Percentiles rank a stretch among this genome's conserved stretches.
Conservation (phyloP, 2,113 vertebrate species). For the Mystacornis crossleyi region DNA sequence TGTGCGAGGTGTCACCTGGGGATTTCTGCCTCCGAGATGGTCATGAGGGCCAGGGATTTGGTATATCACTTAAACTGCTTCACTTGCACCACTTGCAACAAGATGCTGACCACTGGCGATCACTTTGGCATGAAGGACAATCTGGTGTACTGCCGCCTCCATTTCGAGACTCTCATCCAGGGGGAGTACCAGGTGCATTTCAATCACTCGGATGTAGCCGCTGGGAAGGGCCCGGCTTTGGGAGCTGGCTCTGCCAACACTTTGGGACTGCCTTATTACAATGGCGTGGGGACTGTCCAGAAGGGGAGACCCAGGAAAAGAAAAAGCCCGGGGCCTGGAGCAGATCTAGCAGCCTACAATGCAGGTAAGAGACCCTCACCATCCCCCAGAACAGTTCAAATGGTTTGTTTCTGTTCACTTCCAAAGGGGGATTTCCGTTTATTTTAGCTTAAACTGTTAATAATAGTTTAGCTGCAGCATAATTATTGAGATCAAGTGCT, state of each 20-base stretch:
- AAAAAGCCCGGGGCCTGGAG: constrained; percentile 94
- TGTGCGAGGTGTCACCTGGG: constrained; percentile 97
- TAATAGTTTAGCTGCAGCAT: constrained; percentile 74
- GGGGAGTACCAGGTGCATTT: constrained; percentile 96
- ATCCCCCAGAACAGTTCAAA: neutral
- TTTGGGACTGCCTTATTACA: constrained; percentile 97
- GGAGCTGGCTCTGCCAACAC: constrained; percentile 84
- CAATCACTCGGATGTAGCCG: constrained; percentile 90
- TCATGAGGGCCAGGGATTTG: constrained; percentile 97
- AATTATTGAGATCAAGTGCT: constrained; percentile 75
- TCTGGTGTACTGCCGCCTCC: constrained; percentile 97
- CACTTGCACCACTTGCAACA: constrained; percentile 97
- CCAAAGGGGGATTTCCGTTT: constrained; percentile 68
- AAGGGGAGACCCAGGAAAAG: constrained; percentile 96
- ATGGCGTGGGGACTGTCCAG: constrained; percentile 96
- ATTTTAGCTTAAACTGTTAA: constrained; percentile 74
- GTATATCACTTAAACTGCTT: constrained; percentile 99
- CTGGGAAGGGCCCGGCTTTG: constrained; percentile 86
- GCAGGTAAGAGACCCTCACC: constrained; percentile 83
- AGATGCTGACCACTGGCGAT: constrained; percentile 97
- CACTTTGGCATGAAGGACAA: constrained; percentile 99
- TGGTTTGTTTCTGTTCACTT: constrained; percentile 56
- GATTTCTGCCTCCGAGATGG: constrained; percentile 99
- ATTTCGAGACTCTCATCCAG: constrained; percentile 98
- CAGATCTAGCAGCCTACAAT: constrained; percentile 95